Percentiles rank a stretch among this genome's conserved stretches.
These are phyloP conservation scores for Pelobates cultripes DNA, from an alignment of 2,797 vertebrate genomes.

Conservation along the genomic window DNA sequence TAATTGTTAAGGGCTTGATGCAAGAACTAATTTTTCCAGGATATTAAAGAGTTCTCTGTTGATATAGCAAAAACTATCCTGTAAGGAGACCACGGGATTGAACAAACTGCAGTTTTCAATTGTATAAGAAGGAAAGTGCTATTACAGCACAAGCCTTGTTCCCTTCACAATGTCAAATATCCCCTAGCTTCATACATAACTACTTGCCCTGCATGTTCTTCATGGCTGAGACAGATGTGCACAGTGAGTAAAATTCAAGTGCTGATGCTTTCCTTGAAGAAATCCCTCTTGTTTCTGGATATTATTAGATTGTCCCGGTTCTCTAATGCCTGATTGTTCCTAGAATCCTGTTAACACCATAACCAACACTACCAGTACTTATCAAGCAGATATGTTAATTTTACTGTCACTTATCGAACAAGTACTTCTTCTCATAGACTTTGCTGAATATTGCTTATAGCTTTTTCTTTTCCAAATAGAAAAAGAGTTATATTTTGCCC, in stretches of 20 bases:
- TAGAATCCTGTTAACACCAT: not conserved
- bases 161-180: slow-evolving; percentile 42
- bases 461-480: slow-evolving; percentile 41
- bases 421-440: not conserved
- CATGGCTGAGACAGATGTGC: slow-evolving; percentile 35
- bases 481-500: slow-evolving; percentile 39
- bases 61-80: slow-evolving; percentile 24
- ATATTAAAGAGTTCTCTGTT: slow-evolving; percentile 12
- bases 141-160: slow-evolving; percentile 34
- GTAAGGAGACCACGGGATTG: slow-evolving; percentile 20
- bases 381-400: no score
- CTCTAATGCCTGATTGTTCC: not conserved
- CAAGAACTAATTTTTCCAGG: not conserved
- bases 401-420: no score
- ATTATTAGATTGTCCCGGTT: not conserved
- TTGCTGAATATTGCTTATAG: not conserved
- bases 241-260: slow-evolving; percentile 20
- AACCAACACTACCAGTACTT: not conserved
- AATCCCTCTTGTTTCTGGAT: not conserved
- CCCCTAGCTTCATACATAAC: slow-evolving; percentile 36
- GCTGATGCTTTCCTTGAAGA: slow-evolving; percentile 41
- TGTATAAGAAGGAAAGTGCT: slow-evolving; percentile 27
- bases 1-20: not conserved
- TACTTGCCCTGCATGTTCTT: slow-evolving; percentile 34
- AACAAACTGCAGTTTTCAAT: slow-evolving; percentile 46